These are phyloP conservation scores for Bugula neritina DNA, from an alignment of 2,888 invertebrate genomes.

Conservation along the genomic window DNA sequence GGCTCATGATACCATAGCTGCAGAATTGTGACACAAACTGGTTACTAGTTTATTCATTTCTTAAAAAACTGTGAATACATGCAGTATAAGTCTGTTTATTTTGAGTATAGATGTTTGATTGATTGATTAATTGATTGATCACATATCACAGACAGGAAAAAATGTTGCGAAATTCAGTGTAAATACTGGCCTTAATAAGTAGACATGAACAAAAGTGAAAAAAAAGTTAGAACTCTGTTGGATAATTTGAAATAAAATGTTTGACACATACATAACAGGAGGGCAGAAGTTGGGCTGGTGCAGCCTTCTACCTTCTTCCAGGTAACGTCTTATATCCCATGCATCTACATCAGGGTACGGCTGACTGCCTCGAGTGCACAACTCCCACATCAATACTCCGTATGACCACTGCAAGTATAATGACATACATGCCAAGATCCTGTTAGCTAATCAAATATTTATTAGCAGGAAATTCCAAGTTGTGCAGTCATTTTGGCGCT, in stretches of 20 bases:
- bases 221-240: too few relatives aligned
- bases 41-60: not conserved
- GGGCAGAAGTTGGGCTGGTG: slow-evolving; percentile 56
- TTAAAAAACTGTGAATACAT: not conserved
- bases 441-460: too few relatives aligned
- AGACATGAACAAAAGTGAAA: too few relatives aligned
- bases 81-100: not conserved
- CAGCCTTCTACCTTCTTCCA: slow-evolving; percentile 54
- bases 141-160: too few relatives aligned
- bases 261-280: slow-evolving; percentile 51
- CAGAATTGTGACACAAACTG: not conserved
- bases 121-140: too few relatives aligned
- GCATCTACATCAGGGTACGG: slow-evolving; percentile 57
- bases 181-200: too few relatives aligned
- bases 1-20: not conserved
- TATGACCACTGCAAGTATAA: slow-evolving; percentile 54
- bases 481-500: too few relatives aligned
- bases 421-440: too few relatives aligned
- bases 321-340: slow-evolving; percentile 55
- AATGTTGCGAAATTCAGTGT: too few relatives aligned
- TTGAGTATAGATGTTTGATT: not conserved
- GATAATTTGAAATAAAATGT: too few relatives aligned
- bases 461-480: too few relatives aligned
- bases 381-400: slow-evolving; percentile 56
- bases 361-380: slow-evolving; percentile 55